Conservation (phyloP, 2,888 invertebrate genomes). For the Oligia latruncula region DNA sequence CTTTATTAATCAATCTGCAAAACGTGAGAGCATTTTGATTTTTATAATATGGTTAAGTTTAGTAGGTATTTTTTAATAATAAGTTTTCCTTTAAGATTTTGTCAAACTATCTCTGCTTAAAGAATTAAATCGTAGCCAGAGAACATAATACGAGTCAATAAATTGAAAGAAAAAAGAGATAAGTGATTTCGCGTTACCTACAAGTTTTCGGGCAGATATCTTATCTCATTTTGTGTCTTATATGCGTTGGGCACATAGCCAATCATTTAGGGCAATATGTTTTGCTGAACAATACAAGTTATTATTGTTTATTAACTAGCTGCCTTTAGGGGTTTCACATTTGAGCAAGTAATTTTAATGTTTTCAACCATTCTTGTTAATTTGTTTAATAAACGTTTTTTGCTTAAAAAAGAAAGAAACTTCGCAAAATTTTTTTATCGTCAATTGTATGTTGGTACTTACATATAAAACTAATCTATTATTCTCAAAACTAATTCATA, state of each 20-base stretch:
- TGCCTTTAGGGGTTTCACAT: background rate
- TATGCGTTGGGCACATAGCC: background rate
- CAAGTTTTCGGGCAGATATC: background rate
- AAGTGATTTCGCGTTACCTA: background rate
- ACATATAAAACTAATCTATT: conserved; percentile 16
- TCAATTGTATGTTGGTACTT: background rate
- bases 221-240: background rate
- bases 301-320: background rate
- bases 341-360: background rate
- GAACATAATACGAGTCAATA: background rate
- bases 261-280: background rate
- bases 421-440: background rate
- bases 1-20: conserved; percentile 45
- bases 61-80: background rate
- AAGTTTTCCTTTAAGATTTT: background rate
- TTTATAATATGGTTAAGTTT: background rate
- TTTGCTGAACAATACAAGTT: background rate
- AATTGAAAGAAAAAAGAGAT: background rate
- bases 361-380: background rate
- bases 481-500: conserved; percentile 15
- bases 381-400: background rate
- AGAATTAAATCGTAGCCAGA: background rate
- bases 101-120: background rate
- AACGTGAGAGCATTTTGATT: conserved; percentile 13
- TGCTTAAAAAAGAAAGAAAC: background rate